Evolutionary conservation across 1,140 invertebrate genomes (phyloP).

Genomic region (Drosophila tsacasi): DNA sequence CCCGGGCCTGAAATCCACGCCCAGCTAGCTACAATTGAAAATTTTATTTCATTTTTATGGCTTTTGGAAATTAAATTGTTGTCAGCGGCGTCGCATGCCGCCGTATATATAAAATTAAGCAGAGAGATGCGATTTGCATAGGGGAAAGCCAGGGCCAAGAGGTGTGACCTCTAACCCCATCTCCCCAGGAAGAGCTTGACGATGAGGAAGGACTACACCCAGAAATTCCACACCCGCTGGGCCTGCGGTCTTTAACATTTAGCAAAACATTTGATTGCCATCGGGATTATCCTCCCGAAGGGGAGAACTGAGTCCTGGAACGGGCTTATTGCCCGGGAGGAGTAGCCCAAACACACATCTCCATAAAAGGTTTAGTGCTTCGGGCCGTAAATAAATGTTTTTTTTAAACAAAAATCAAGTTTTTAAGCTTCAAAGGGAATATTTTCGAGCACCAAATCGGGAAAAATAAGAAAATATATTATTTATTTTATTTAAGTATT

Average conservation of each 20-base stretch:
- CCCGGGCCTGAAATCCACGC: conserved; percentile 22
- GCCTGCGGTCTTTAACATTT: conserved; percentile 46
- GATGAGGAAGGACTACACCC: too few species aligned
- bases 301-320: conserved; percentile 4
- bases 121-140: conserved; percentile 53
- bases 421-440: neutral
- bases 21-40: conserved; percentile 70
- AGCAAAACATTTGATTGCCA: conserved; percentile 55
- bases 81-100: conserved; percentile 36
- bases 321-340: conserved; percentile 32
- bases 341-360: conserved; percentile 2
- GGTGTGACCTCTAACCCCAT: conserved; percentile 61
- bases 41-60: conserved; percentile 81
- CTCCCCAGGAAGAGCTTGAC: too few species aligned
- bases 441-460: neutral
- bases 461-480: neutral
- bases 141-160: conserved; percentile 25
- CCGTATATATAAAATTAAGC: conserved; percentile 71
- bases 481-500: neutral
- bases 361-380: conserved; percentile 22
- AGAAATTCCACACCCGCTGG: conserved; percentile 33
- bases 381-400: conserved; percentile 38
- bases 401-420: conserved; percentile 10
- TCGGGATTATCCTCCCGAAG: conserved; percentile 17
- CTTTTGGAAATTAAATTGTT: conserved; percentile 81